Percentiles rank a stretch among this genome's conserved stretches.
These are phyloP conservation scores for Marisa cornuarietis DNA, from an alignment of 1,140 invertebrate genomes.

Conservation along the genomic window DNA sequence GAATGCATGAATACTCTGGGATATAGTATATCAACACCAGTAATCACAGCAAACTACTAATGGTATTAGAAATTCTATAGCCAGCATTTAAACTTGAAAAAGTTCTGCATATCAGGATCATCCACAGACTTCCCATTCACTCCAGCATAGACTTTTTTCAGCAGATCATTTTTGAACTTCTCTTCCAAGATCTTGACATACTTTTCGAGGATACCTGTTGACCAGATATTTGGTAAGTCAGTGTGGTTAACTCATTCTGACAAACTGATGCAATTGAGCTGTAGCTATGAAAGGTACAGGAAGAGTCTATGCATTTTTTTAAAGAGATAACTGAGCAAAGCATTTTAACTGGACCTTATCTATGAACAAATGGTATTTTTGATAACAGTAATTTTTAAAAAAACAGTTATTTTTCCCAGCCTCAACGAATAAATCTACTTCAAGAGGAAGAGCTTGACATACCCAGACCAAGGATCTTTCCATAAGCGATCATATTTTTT, in stretches of 20 bases:
- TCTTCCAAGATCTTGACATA: conserved; percentile 64
- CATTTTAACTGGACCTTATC: no score
- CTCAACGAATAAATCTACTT: no score
- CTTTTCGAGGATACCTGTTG: conserved; percentile 59
- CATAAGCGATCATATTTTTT: conserved; percentile 59
- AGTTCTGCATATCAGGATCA: conserved; percentile 62
- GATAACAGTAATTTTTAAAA: no score
- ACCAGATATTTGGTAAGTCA: neutral
- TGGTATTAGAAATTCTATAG: conserved; percentile 32
- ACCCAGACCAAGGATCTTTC: conserved; percentile 61
- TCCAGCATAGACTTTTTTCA: conserved; percentile 62
- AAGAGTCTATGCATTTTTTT: no score
- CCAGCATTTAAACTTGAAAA: conserved; percentile 66
- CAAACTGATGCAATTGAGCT: no score
- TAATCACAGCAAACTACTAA: no score
- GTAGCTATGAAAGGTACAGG: no score
- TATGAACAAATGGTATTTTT: no score
- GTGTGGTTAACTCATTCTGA: neutral
- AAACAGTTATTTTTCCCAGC: no score
- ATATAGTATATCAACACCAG: no score
- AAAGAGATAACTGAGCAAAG: no score
- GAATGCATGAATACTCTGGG: no score
- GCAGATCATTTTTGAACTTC: conserved; percentile 59
- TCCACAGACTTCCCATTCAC: conserved; percentile 62
- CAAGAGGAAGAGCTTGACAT: conserved; percentile 12